Percentiles rank a stretch among this genome's conserved stretches.
These are phyloP conservation scores for Drosophila yooni DNA, from an alignment of 2,888 invertebrate genomes.

Conservation along the genomic window DNA sequence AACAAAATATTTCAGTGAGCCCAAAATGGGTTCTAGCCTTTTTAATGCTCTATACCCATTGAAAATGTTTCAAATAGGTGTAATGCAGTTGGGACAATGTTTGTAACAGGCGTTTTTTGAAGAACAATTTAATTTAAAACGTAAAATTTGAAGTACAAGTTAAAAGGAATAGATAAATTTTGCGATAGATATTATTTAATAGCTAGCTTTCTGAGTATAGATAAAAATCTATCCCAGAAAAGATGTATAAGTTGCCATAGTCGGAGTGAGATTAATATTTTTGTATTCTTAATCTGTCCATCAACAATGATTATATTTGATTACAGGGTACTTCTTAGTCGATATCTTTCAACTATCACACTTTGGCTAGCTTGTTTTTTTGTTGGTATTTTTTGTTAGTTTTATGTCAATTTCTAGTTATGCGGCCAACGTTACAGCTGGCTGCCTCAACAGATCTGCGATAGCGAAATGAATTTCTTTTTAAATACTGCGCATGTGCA, in stretches of 20 bases:
- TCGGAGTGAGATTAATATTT: neutral
- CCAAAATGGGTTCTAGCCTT: constrained; percentile 43
- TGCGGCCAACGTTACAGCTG: constrained; percentile 57
- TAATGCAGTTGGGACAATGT: neutral
- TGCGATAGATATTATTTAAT: neutral
- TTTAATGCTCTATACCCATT: constrained; percentile 6
- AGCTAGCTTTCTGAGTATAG: neutral
- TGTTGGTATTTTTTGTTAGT: constrained; percentile 11
- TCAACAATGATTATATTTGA: neutral
- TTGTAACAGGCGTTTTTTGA: neutral
- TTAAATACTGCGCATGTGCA: constrained; percentile 51
- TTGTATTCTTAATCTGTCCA: neutral
- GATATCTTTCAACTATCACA: neutral
- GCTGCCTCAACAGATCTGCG: constrained; percentile 68
- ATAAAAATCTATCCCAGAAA: neutral
- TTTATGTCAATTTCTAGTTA: constrained; percentile 64
- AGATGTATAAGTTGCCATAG: neutral
- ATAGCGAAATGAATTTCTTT: constrained; percentile 58
- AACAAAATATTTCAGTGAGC: constrained; percentile 38
- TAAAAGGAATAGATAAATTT: neutral
- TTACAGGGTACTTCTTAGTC: neutral
- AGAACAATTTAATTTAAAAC: neutral
- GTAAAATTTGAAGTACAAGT: neutral
- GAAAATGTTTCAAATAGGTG: neutral
- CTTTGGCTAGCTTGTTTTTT: neutral